Evolutionary conservation across 2,888 invertebrate species (phyloP).

Genomic region (Keiferia lycopersicella): DNA sequence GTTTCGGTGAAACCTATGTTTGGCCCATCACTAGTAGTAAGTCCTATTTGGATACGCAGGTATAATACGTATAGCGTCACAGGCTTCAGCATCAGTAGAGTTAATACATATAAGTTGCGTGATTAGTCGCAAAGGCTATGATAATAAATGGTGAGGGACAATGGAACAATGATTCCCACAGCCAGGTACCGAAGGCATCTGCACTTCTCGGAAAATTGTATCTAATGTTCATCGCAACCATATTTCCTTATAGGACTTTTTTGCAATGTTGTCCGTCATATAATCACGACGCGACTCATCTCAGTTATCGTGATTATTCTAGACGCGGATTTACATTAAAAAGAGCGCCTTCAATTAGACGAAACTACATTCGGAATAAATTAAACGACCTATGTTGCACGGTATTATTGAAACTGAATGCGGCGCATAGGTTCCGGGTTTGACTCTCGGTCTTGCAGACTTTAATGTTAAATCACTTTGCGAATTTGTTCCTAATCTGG

Average conservation of each 20-base stretch:
- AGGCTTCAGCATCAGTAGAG: conserved; percentile 11
- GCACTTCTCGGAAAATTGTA: conserved; percentile 56
- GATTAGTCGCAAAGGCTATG: conserved; percentile 60
- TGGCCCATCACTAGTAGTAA: too few relatives aligned
- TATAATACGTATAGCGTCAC: background rate
- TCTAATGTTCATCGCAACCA: conserved; percentile 25
- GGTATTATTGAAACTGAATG: too few relatives aligned
- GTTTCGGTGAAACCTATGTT: too few relatives aligned
- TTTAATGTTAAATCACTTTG: too few relatives aligned
- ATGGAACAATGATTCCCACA: conserved; percentile 78
- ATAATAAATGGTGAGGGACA: conserved; percentile 68
- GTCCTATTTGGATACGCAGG: too few relatives aligned
- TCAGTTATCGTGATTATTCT: background rate
- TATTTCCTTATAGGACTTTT: conserved; percentile 25
- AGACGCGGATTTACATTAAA: too few relatives aligned
- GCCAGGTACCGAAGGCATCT: conserved; percentile 49
- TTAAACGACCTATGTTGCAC: too few relatives aligned
- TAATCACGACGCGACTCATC: background rate
- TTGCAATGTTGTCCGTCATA: conserved; percentile 18
- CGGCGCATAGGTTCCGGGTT: too few relatives aligned
- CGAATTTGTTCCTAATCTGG: too few relatives aligned
- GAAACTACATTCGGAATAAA: background rate
- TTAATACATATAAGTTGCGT: conserved; percentile 50
- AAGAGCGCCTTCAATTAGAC: background rate
- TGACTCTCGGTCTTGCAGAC: too few relatives aligned